Evolutionary conservation across 1,140 invertebrate genomes (phyloP).

Genomic region (Bombus ignitus): DNA sequence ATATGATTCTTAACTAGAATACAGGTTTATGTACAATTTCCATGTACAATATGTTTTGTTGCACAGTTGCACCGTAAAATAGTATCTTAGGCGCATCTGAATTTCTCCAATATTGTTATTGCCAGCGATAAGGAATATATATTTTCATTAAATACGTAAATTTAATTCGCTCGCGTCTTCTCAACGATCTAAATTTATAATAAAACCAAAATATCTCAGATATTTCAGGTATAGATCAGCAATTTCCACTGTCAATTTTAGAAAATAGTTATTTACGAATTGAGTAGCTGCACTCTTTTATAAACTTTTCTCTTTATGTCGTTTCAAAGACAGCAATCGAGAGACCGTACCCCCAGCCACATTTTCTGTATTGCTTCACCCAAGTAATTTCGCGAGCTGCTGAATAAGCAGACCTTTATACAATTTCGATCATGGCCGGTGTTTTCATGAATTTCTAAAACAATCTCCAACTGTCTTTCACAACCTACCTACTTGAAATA

Average conservation of each 20-base stretch:
- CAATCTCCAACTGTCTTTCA: not conserved
- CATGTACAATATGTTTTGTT: too few species aligned
- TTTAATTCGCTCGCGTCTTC: not conserved
- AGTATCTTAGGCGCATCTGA: not conserved
- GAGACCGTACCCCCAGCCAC: not conserved
- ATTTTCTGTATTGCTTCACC: not conserved
- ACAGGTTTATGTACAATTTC: not conserved
- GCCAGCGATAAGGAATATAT: not conserved
- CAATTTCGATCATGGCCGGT: not conserved
- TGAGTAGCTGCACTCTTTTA: not conserved
- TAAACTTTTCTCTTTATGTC: not conserved
- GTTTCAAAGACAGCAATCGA: not conserved
- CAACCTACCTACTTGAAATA: not conserved
- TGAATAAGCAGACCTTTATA: conserved; percentile 14
- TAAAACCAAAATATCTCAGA: not conserved
- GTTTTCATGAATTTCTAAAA: not conserved
- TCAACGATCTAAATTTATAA: not conserved
- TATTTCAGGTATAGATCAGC: not conserved
- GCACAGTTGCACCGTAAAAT: not conserved
- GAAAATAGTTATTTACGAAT: not conserved
- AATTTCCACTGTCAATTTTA: not conserved
- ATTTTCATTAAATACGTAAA: not conserved
- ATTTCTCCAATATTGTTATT: not conserved
- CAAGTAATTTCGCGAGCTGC: not conserved
- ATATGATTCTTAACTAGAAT: not conserved